A percentile compares a stretch with the other conserved stretches of the same genome.
phyloP scores from a whole-genome alignment of 2,888 invertebrate genomes.

The Pogonocherus hispidulus region DNA sequence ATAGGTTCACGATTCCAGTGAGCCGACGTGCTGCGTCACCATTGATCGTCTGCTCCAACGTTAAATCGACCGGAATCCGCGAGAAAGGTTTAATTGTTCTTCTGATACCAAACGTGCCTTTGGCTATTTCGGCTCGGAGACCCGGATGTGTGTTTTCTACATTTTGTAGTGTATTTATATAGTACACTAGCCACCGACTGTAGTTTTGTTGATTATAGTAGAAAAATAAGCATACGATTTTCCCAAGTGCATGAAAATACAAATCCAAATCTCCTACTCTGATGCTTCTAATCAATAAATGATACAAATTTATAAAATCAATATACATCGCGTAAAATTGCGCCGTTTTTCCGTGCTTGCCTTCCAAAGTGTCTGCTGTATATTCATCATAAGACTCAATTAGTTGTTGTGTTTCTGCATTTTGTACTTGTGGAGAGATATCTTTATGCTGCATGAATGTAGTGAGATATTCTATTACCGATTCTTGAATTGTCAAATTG shows the following conservation, averaged over 20 bases:
- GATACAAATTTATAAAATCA: conserved; percentile 54
- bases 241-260: conserved; percentile 46
- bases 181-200: conserved; percentile 16
- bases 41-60: conserved; percentile 38
- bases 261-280: conserved; percentile 52
- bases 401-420: conserved; percentile 41
- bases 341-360: conserved; percentile 38
- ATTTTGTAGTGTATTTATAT: conserved; percentile 18
- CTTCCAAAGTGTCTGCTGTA: conserved; percentile 16
- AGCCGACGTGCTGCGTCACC: conserved; percentile 34
- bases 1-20: conserved; percentile 31
- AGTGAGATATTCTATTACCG: conserved; percentile 47
- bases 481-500: conserved; percentile 36
- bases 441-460: too few relatives aligned
- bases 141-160: conserved; percentile 28
- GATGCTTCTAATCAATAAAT: conserved; percentile 54
- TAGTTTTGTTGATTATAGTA: conserved; percentile 39
- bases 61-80: conserved; percentile 33
- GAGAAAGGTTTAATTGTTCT: conserved; percentile 39
- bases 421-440: too few relatives aligned
- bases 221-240: conserved; percentile 58
- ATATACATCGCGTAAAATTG: conserved; percentile 46
- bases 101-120: conserved; percentile 40
- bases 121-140: background rate
- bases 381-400: background rate